Percentiles rank a stretch among this genome's conserved stretches.
Evolutionary conservation across 2,113 vertebrate species (phyloP).

Genomic region (Microtus ochrogaster): DNA sequence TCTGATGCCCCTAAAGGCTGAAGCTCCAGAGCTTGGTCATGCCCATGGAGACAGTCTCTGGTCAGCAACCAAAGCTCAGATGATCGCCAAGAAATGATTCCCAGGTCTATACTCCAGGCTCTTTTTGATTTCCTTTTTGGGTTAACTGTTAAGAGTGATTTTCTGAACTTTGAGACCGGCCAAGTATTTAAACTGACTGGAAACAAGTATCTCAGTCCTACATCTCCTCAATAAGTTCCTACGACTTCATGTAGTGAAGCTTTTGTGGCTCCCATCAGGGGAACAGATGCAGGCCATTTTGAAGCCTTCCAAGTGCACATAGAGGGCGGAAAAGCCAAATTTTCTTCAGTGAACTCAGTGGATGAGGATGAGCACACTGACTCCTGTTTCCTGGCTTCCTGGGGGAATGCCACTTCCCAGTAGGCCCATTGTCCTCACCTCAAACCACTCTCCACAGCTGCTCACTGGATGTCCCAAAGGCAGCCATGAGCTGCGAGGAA

Average conservation of each 20-base stretch:
- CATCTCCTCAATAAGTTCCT: not conserved
- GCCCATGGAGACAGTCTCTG: not conserved
- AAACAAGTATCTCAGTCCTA: conserved; percentile 16
- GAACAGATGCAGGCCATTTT: not conserved
- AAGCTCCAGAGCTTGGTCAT: not conserved
- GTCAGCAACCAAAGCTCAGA: not conserved
- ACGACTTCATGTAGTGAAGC: not conserved
- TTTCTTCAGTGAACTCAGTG: not conserved
- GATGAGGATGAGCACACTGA: not conserved
- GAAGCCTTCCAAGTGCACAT: not conserved
- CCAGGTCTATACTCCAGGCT: not conserved
- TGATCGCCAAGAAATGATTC: not conserved
- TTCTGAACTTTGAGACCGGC: conserved; percentile 26
- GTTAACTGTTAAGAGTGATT: conserved; percentile 44
- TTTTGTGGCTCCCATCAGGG: not conserved
- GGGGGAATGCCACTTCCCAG: not conserved
- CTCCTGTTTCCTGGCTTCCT: not conserved
- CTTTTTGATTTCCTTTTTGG: not conserved
- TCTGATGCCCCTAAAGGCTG: not conserved
- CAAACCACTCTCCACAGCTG: not conserved
- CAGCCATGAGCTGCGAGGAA: not conserved
- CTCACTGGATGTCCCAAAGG: not conserved
- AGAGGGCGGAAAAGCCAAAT: not conserved
- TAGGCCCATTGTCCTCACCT: not conserved
- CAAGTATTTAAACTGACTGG: conserved; percentile 61